phyloP scores from a whole-genome alignment of 2,113 vertebrate genomes.

The Varanus salvator region DNA sequence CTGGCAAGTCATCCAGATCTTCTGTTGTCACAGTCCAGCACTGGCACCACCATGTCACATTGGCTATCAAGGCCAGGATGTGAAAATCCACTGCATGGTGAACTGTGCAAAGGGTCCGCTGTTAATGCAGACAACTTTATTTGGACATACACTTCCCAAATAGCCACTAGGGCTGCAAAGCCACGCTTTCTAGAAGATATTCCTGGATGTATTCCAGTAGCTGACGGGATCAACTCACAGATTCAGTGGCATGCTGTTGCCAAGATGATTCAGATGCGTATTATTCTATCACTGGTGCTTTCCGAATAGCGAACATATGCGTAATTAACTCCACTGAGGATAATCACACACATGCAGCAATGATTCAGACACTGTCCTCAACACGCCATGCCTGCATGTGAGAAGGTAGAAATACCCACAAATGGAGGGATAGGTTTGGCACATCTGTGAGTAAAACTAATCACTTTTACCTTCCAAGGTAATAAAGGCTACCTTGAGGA shows the following conservation, averaged over 20 bases:
- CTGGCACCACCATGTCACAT: no score
- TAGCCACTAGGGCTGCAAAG: background rate
- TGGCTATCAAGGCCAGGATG: conserved; percentile 38
- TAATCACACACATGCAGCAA: background rate
- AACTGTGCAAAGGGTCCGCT: conserved; percentile 22
- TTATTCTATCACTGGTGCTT: background rate
- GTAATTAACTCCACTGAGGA: background rate
- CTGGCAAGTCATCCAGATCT: no score
- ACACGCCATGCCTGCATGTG: no score
- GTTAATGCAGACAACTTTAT: background rate
- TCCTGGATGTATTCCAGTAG: background rate
- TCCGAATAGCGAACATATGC: background rate
- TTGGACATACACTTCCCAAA: background rate
- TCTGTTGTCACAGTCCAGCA: no score
- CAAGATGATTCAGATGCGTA: background rate
- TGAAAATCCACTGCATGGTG: conserved; percentile 63
- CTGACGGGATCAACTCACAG: background rate
- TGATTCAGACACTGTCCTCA: background rate
- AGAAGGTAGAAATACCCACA: background rate
- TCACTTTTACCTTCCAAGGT: background rate
- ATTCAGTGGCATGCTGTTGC: background rate
- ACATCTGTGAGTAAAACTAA: background rate
- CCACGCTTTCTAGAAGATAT: background rate
- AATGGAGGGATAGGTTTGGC: background rate
- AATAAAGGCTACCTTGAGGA: background rate